Evolutionary conservation across 53 echinoderm and acorn worm genomes (phyloP).

Genomic region (Paelopatides confundens): DNA sequence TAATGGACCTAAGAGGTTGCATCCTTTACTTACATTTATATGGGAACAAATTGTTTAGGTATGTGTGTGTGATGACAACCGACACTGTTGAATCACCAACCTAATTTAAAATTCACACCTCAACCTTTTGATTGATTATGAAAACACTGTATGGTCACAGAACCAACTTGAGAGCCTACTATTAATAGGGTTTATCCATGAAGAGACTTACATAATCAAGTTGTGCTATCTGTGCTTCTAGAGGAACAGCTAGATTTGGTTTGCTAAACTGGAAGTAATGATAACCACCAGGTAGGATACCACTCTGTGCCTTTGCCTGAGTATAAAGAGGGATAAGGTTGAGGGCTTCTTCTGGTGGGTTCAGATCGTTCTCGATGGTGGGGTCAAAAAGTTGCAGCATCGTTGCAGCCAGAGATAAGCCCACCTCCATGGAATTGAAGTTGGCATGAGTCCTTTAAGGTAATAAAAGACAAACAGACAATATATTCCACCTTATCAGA

Average conservation of each 20-base stretch:
- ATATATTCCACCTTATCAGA: no score
- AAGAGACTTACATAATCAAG: conserved; percentile 83
- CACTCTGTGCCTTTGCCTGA: conserved; percentile 84
- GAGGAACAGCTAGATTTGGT: conserved; percentile 75
- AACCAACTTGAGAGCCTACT: conserved; percentile 46
- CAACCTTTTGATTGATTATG: no score
- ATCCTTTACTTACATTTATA: no score
- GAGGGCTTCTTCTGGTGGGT: conserved; percentile 78
- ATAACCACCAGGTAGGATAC: conserved; percentile 81
- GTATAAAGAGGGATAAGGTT: conserved; percentile 88
- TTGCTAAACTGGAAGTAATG: conserved; percentile 93
- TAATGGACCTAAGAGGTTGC: no score
- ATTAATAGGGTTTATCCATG: conserved; percentile 55
- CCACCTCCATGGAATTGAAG: conserved; percentile 96
- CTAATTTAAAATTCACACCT: no score
- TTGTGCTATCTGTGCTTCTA: conserved; percentile 90
- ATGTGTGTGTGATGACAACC: no score
- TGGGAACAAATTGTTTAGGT: no score
- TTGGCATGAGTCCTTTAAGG: conserved; percentile 83
- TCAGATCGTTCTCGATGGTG: conserved; percentile 85
- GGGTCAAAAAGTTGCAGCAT: conserved; percentile 98
- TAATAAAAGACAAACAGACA: not conserved
- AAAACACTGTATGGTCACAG: no score
- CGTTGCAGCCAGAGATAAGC: conserved; percentile 83
- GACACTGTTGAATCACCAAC: no score